A percentile compares a stretch with the other conserved stretches of the same genome.
phyloP scores from a whole-genome alignment of 1,140 invertebrate species.

The Aricia agestis region DNA sequence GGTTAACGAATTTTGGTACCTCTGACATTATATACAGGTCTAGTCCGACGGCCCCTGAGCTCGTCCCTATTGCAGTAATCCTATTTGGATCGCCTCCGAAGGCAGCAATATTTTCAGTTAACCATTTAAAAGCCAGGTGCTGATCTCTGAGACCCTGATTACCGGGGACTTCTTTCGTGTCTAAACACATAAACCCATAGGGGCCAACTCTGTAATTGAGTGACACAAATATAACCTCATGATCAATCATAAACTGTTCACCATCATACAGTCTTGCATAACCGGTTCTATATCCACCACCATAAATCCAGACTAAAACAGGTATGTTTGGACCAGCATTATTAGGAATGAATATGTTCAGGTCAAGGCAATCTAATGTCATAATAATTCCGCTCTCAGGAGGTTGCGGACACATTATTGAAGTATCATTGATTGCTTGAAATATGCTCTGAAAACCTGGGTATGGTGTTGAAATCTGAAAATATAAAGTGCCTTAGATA shows the following conservation, averaged over 20 bases:
- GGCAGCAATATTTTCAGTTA: slow-evolving; percentile 14
- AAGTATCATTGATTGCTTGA: background rate
- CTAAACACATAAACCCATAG: slow-evolving; percentile 23
- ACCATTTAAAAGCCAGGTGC: slow-evolving; percentile 4
- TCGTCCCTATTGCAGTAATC: slow-evolving; percentile 20
- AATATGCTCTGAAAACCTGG: background rate
- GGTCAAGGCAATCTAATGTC: slow-evolving; percentile 35
- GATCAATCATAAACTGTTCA: slow-evolving; percentile 73
- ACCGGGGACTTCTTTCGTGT: slow-evolving; percentile 19
- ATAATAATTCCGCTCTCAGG: background rate
- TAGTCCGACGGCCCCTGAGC: slow-evolving; percentile 16
- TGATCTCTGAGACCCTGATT: slow-evolving; percentile 17
- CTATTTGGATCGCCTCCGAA: slow-evolving; percentile 22
- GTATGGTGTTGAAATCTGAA: background rate
- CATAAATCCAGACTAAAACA: slow-evolving; percentile 84
- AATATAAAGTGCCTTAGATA: background rate
- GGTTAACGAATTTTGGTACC: slow-evolving; percentile 1
- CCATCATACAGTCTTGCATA: slow-evolving; percentile 64
- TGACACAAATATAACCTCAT: slow-evolving; percentile 76
- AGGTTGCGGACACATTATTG: slow-evolving; percentile 24
- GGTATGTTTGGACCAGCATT: slow-evolving; percentile 50
- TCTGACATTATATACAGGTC: slow-evolving; percentile 16
- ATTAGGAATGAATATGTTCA: slow-evolving; percentile 47
- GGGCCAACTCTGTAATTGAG: slow-evolving; percentile 24
- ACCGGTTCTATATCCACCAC: slow-evolving; percentile 79